A percentile compares a stretch with the other conserved stretches of the same genome.
Conservation (phyloP, 2,797 vertebrate species). For the Monodelphis domestica region DNA sequence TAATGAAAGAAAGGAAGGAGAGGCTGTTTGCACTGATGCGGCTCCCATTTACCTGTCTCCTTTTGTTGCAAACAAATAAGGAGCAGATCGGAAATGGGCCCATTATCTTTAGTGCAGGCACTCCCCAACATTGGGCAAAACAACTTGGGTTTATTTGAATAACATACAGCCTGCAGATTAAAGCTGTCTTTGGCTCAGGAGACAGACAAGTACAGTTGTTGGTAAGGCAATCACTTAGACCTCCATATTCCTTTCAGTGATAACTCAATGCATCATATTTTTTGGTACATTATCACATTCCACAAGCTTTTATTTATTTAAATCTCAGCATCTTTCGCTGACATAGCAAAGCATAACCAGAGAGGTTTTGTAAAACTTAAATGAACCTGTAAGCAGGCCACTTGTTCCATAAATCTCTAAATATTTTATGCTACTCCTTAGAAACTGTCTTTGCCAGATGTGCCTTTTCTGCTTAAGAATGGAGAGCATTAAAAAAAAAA, state of each 20-base stretch:
- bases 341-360: conserved; percentile 79
- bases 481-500: conserved; percentile 76
- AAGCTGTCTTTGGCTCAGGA: conserved; percentile 73
- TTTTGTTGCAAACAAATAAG: conserved; percentile 72
- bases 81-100: conserved; percentile 57
- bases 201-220: not conserved
- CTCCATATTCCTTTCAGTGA: conserved; percentile 75
- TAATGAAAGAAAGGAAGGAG: conserved; percentile 15
- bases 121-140: conserved; percentile 60
- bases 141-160: conserved; percentile 77
- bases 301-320: conserved; percentile 80
- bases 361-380: conserved; percentile 82
- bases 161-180: conserved; percentile 71
- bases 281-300: conserved; percentile 70
- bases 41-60: conserved; percentile 62
- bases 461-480: conserved; percentile 77
- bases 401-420: conserved; percentile 84
- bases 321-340: conserved; percentile 80
- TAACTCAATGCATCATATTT: conserved; percentile 64
- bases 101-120: conserved; percentile 69
- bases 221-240: conserved; percentile 72
- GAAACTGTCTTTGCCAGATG: conserved; percentile 78
- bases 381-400: conserved; percentile 80
- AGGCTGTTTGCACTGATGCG: conserved; percentile 52
- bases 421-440: conserved; percentile 76